Percentiles rank a stretch among this genome's conserved stretches.
Conservation (phyloP, 2,113 vertebrate species). For the Ciconia maguari region DNA sequence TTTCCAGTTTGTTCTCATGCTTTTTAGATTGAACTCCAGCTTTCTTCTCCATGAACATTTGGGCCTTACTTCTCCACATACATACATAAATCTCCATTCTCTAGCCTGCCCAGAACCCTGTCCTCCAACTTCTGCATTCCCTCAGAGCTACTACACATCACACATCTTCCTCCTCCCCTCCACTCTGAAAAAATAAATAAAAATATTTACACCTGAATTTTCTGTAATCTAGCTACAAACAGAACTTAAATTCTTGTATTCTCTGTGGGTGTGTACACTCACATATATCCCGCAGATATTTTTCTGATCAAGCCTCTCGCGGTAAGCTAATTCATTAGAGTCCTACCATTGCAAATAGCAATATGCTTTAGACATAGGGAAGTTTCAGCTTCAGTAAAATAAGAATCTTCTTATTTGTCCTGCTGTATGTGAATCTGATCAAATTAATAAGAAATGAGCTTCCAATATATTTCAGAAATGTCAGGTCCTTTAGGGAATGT, state of each 20-base stretch:
- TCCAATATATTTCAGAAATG: conserved; percentile 69
- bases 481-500: conserved; percentile 51
- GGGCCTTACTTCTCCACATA: background rate
- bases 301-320: background rate
- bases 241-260: background rate
- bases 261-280: background rate
- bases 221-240: background rate
- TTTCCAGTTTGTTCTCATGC: background rate
- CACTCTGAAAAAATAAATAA: background rate
- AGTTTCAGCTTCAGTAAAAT: conserved; percentile 64
- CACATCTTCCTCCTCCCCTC: background rate
- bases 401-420: conserved; percentile 57
- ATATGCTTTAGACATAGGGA: background rate
- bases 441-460: conserved; percentile 71
- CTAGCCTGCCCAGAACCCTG: background rate
- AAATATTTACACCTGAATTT: background rate
- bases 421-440: conserved; percentile 61
- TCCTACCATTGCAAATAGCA: background rate
- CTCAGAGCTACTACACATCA: background rate
- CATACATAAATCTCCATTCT: background rate
- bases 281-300: background rate
- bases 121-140: background rate
- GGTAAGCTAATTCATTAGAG: background rate
- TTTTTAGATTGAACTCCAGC: background rate
- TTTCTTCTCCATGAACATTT: background rate